phyloP scores from a whole-genome alignment of 2,797 vertebrate species.

The Arctocebus calabarensis region DNA sequence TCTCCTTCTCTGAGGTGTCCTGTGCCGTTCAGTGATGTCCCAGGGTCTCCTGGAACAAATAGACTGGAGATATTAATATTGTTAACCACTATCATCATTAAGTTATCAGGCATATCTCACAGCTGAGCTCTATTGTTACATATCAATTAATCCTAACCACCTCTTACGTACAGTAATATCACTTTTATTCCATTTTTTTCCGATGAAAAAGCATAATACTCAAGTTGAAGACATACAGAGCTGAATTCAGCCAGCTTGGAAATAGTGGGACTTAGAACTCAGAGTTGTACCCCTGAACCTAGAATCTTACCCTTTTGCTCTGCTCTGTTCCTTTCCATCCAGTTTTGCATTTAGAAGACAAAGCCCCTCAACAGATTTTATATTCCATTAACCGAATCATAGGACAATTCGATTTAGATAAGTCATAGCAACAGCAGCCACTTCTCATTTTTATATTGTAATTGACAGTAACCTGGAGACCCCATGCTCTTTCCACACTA shows the following conservation, averaged over 20 bases:
- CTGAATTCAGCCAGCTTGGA: neutral
- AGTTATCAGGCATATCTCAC: neutral
- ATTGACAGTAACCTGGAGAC: conserved; percentile 74
- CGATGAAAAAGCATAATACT: neutral
- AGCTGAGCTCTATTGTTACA: neutral
- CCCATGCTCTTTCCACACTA: conserved; percentile 56
- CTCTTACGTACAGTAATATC: neutral
- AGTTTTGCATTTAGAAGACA: conserved; percentile 38
- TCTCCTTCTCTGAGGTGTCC: neutral
- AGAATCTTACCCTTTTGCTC: neutral
- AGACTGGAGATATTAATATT: neutral
- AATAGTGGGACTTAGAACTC: neutral
- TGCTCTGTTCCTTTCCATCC: neutral
- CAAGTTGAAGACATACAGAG: neutral
- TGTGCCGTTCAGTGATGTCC: neutral
- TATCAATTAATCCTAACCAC: neutral
- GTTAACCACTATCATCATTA: neutral
- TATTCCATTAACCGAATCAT: conserved; percentile 58
- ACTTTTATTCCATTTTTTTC: conserved; percentile 45
- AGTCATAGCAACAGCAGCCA: conserved; percentile 54
- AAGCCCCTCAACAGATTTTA: neutral
- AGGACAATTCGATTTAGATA: conserved; percentile 40
- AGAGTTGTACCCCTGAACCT: neutral
- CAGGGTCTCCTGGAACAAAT: neutral
- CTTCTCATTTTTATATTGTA: conserved; percentile 56